phyloP scores from a whole-genome alignment of 2,888 invertebrate species.

The Zygaena filipendulae region DNA sequence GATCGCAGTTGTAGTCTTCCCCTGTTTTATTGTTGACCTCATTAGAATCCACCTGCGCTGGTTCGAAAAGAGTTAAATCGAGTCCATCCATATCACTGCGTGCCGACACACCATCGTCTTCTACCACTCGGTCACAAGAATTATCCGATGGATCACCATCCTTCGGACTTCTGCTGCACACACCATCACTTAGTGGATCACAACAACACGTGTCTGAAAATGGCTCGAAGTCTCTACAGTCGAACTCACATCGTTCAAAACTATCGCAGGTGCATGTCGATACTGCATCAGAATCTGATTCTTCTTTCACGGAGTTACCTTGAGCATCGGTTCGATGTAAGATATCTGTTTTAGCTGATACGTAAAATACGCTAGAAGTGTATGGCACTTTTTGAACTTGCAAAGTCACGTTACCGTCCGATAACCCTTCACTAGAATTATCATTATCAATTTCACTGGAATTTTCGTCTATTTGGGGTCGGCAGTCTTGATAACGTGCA shows the following conservation, averaged over 20 bases:
- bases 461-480: slow-evolving; percentile 39
- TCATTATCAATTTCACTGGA: slow-evolving; percentile 30
- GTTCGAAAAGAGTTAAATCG: slow-evolving; percentile 74
- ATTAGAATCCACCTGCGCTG: slow-evolving; percentile 49
- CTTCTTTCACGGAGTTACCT: slow-evolving; percentile 39
- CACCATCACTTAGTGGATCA: slow-evolving; percentile 58
- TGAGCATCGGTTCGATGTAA: slow-evolving; percentile 33
- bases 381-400: slow-evolving; percentile 60
- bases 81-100: slow-evolving; percentile 74
- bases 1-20: slow-evolving; percentile 23
- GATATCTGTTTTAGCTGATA: slow-evolving; percentile 40
- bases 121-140: slow-evolving; percentile 44
- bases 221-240: slow-evolving; percentile 68
- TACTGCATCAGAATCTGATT: slow-evolving; percentile 57
- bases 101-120: slow-evolving; percentile 53
- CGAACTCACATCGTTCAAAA: slow-evolving; percentile 67
- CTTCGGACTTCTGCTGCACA: slow-evolving; percentile 60
- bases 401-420: slow-evolving; percentile 31
- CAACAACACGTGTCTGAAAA: slow-evolving; percentile 72
- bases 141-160: slow-evolving; percentile 59
- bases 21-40: slow-evolving; percentile 26
- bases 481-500: slow-evolving; percentile 56
- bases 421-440: slow-evolving; percentile 23
- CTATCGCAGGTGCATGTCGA: slow-evolving; percentile 67
- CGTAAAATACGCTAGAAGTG: slow-evolving; percentile 51